Evolutionary conservation across 2,113 vertebrate genomes (phyloP).

Genomic region (Erythrocercus mccallii): DNA sequence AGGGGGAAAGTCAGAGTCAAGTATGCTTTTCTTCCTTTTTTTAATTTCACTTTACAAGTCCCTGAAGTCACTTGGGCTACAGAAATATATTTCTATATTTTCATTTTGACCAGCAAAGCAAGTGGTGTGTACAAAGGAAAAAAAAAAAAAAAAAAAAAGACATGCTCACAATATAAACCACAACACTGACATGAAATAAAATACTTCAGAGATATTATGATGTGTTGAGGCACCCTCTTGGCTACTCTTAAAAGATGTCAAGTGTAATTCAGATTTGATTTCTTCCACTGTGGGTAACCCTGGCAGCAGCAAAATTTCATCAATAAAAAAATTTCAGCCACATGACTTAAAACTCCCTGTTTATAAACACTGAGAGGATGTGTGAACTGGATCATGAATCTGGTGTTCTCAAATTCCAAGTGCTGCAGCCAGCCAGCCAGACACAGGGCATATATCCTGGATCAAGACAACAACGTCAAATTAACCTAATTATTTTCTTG

Average conservation of each 20-base stretch:
- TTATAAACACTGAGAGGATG: neutral
- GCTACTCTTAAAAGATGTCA: neutral
- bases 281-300: neutral
- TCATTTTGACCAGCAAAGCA: neutral
- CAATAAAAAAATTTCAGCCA: neutral
- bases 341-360: neutral
- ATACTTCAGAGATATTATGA: neutral
- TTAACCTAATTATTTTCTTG: constrained; percentile 2
- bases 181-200: neutral
- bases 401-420: neutral
- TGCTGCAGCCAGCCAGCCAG: neutral
- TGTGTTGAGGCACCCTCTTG: neutral
- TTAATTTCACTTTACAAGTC: neutral
- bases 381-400: neutral
- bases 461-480: neutral
- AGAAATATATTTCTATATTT: neutral
- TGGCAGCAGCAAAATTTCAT: neutral
- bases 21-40: neutral
- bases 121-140: neutral
- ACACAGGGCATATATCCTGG: neutral
- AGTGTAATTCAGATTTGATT: neutral
- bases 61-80: neutral
- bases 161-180: neutral
- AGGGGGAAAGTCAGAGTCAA: neutral
- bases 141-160: neutral